Conservation (phyloP, 2,888 invertebrate genomes). For the Agrochola lychnidis region DNA sequence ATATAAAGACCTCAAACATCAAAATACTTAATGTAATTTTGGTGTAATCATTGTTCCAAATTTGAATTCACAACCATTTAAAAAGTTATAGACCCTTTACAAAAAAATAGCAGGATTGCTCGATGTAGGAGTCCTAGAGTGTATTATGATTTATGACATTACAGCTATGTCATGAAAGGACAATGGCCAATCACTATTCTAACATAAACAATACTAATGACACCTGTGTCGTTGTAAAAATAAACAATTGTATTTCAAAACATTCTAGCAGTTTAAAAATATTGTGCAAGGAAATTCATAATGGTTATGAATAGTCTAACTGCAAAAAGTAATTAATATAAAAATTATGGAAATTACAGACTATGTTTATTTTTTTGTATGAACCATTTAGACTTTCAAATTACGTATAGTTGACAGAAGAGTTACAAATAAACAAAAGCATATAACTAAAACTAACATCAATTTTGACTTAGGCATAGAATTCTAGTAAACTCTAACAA, state of each 20-base stretch:
- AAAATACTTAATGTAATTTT: too few relatives aligned
- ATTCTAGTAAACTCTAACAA: slow-evolving; percentile 40
- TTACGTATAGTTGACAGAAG: slow-evolving; percentile 28
- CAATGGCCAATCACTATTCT: slow-evolving; percentile 47
- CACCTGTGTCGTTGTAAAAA: slow-evolving; percentile 29
- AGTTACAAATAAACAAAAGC: slow-evolving; percentile 4
- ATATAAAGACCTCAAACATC: too few relatives aligned
- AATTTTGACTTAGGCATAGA: slow-evolving; percentile 39
- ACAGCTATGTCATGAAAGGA: slow-evolving; percentile 34
- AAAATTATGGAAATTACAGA: neutral
- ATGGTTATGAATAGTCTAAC: neutral
- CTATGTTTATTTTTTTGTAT: neutral
- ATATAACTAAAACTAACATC: slow-evolving; percentile 6
- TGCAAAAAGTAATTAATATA: slow-evolving; percentile 2
- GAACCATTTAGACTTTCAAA: slow-evolving; percentile 1
- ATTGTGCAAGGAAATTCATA: slow-evolving; percentile 18
- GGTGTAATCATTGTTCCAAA: too few relatives aligned
- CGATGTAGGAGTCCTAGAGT: too few relatives aligned
- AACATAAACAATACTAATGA: slow-evolving; percentile 37
- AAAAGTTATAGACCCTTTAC: too few relatives aligned
- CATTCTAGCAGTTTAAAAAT: slow-evolving; percentile 27
- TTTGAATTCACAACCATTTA: too few relatives aligned
- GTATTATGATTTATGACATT: slow-evolving; percentile 24
- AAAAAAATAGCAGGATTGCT: too few relatives aligned
- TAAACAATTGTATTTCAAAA: slow-evolving; percentile 50